Conservation (phyloP, 2,888 invertebrate genomes). For the Eristalinus sepulchralis region DNA sequence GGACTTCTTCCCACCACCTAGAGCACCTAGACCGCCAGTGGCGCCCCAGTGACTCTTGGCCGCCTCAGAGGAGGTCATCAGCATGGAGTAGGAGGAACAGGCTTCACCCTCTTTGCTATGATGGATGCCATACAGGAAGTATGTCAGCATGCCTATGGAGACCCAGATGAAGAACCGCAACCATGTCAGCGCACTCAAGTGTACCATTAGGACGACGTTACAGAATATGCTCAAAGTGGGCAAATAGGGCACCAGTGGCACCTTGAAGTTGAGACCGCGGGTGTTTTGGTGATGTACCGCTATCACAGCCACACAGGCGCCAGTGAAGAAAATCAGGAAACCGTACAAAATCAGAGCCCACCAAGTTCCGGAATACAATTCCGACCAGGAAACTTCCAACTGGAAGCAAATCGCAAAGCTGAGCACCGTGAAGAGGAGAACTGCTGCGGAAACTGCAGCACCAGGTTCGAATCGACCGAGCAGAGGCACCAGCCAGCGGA, state of each 20-base stretch:
- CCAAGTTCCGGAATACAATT: slow-evolving; percentile 83
- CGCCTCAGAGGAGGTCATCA: slow-evolving; percentile 85
- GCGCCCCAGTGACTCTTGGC: slow-evolving; percentile 85
- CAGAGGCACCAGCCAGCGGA: slow-evolving; percentile 88
- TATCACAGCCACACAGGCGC: slow-evolving; percentile 87
- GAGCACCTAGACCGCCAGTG: slow-evolving; percentile 77
- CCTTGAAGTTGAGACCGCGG: slow-evolving; percentile 87
- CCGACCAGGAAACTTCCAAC: slow-evolving; percentile 84
- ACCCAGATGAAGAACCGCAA: slow-evolving; percentile 93
- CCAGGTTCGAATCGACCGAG: slow-evolving; percentile 90
- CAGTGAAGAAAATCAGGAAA: slow-evolving; percentile 84
- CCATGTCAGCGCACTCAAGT: slow-evolving; percentile 91
- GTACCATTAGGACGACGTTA: slow-evolving; percentile 92
- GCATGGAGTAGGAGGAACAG: slow-evolving; percentile 84
- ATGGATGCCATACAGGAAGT: slow-evolving; percentile 92
- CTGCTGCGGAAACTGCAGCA: slow-evolving; percentile 87
- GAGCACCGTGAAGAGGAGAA: slow-evolving; percentile 86
- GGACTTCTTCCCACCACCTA: slow-evolving; percentile 74
- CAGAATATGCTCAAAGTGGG: slow-evolving; percentile 90
- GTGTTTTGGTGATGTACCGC: slow-evolving; percentile 89
- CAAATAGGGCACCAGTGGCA: slow-evolving; percentile 90
- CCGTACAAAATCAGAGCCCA: slow-evolving; percentile 86
- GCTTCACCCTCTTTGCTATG: slow-evolving; percentile 89
- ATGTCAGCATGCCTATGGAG: slow-evolving; percentile 89
- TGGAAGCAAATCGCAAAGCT: slow-evolving; percentile 87